Percentiles rank a stretch among this genome's conserved stretches.
Evolutionary conservation across 2,888 invertebrate species (phyloP).

Genomic region (Rhyacophila evoluta): DNA sequence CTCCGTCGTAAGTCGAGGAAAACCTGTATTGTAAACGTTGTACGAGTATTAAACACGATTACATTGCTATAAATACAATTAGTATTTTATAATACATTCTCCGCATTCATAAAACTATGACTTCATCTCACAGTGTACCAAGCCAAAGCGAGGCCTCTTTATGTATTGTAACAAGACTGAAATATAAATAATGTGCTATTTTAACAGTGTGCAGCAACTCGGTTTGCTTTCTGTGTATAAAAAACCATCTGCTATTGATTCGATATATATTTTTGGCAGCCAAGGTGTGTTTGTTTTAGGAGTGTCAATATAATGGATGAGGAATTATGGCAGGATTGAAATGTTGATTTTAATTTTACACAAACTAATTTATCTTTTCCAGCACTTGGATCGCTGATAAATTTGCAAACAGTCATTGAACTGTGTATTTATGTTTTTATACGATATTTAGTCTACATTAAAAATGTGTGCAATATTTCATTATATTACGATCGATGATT

Average conservation of each 20-base stretch:
- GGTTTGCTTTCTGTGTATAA: background rate
- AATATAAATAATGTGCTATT: background rate
- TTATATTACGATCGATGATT: too few relatives aligned
- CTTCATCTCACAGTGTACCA: too few relatives aligned
- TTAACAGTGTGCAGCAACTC: background rate
- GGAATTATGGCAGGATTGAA: slow-evolving; percentile 1
- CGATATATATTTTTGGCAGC: background rate
- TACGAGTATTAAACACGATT: too few relatives aligned
- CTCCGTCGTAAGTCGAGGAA: too few relatives aligned
- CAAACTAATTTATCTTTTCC: background rate
- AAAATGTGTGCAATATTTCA: too few relatives aligned
- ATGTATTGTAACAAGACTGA: too few relatives aligned
- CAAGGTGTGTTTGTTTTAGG: slow-evolving; percentile 2
- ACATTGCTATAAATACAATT: too few relatives aligned
- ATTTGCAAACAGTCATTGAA: background rate
- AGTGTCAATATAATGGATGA: slow-evolving; percentile 19
- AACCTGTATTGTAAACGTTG: too few relatives aligned
- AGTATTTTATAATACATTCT: background rate
- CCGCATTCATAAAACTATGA: background rate
- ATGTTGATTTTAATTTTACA: slow-evolving; percentile 10
- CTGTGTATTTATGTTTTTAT: background rate
- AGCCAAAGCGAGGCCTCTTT: too few relatives aligned
- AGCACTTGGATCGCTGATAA: background rate
- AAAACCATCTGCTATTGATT: background rate
- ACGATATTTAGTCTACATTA: too few relatives aligned